Evolutionary conservation across 2,888 invertebrate genomes (phyloP), one percentile per base, ranked within the genome.

Genomic region (Chloromyia formosa): DNA sequence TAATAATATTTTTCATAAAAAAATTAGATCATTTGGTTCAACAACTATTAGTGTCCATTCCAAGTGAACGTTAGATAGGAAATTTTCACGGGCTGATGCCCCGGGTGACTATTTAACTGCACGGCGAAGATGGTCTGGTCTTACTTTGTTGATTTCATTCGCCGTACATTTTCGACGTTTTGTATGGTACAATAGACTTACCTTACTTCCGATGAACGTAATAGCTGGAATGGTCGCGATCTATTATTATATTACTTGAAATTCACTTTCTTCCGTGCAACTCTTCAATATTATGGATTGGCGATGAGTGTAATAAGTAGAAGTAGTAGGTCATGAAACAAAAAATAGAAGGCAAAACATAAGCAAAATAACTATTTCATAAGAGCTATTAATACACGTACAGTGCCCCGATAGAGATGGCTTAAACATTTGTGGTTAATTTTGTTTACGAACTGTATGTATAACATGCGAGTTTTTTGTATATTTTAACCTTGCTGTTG

Each of bases 261-360:
- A 58, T 58, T 58, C 22, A 58, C 58, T 58, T 58, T 58, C 58
- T 58, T 58, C 22, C 58, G 58, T 18, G 22, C 58, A 10, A 22
- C 58, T 12, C 16, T 12, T 20, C 20, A 58, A 42, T 12, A 42
- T 42, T 42, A 12, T 5, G 42, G 42, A 42, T 5, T 42, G 12
- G 42, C 12, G 42, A 42, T 9, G 42, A 42, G 22, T 58, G 22
- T 58, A 58, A 58, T 58, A 12, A 58, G 58, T 58, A 58, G 58
- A n/a, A n/a, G n/a, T n/a, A n/a, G n/a, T n/a, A n/a, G n/a, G 22
- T 20, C 58, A 58, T 18, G 22, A 58, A 20, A 58, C 22, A 58
- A 58, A 4, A 58, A 42, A 42, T 42, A 42, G 12, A 42, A 42
- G 12, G 12, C 42, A 9, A 12, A 42, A 12, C n/a, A n/a, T n/a